Percentiles rank a stretch among this genome's conserved stretches.
phyloP scores from a whole-genome alignment of 1,140 invertebrate genomes.

The Orius insidiosus region DNA sequence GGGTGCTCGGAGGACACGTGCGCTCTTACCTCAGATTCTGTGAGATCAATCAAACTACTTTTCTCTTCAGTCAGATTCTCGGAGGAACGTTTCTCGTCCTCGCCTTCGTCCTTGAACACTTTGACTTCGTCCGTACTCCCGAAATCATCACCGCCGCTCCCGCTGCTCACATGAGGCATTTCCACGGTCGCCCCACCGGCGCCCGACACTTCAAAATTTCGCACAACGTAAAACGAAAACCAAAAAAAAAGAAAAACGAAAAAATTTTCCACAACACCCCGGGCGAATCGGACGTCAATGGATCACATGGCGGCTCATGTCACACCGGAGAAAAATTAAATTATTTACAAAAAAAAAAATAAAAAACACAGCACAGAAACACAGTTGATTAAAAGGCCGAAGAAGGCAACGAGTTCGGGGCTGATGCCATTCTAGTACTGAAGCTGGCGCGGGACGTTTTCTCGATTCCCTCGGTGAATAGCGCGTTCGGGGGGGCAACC shows the following conservation, averaged over 20 bases:
- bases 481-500: slow-evolving; percentile 9
- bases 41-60: slow-evolving; percentile 81
- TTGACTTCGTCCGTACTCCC: slow-evolving; percentile 92
- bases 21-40: slow-evolving; percentile 78
- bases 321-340: too few species aligned
- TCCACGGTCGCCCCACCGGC: slow-evolving; percentile 33
- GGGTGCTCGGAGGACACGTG: background rate
- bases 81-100: slow-evolving; percentile 77
- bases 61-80: slow-evolving; percentile 89
- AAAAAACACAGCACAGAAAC: background rate
- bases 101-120: slow-evolving; percentile 89
- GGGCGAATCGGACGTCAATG: too few species aligned
- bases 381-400: slow-evolving; percentile 6
- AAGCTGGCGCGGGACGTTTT: slow-evolving; percentile 11
- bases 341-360: too few species aligned
- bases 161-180: slow-evolving; percentile 73
- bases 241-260: too few species aligned
- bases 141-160: slow-evolving; percentile 73
- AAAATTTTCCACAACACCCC: slow-evolving; percentile 6
- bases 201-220: background rate
- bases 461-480: slow-evolving; percentile 4
- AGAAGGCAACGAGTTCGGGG: slow-evolving; percentile 6
- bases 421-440: slow-evolving; percentile 18
- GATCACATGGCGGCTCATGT: background rate
- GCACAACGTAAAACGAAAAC: slow-evolving; percentile 1